Base-by-base conservation (phyloP, 2,113 vertebrate genomes). In the Melanostigma gelatinosum region DNA sequence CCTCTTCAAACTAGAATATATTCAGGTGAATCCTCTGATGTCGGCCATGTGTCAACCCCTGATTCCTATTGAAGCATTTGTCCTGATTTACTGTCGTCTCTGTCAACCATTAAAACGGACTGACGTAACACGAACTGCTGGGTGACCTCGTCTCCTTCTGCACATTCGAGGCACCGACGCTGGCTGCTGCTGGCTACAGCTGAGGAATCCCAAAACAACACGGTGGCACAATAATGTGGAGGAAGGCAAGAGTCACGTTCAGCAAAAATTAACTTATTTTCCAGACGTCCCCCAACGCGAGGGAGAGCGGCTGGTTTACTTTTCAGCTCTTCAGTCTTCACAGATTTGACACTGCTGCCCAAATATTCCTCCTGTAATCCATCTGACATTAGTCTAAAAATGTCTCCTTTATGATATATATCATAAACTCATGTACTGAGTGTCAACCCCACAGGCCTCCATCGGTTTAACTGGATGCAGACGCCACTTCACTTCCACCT, bases 141-240 rank as follows among this genome's bases (percentile, higher is more conserved):
- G 76, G 76, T 83, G 87, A 87, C 73, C 71, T 77, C 55, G 22
- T 80, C 79, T 69, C 38, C 38, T 36, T 79, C 61, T 75, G 68
- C 83, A 80, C 75, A 67, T 24, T 74, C 2, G 18, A 50, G 65
- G 44, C 36, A 62, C 20, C 22, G 18, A 10, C 36, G 20, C 46
- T 83, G 15, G 40, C 42, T n/a, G 34, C 3, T 11, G 52, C 74
- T 81, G 79, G 70, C 85, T 64, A 2, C 70, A 71, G 77, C 67
- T 32, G 68, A 78, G 78, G 72, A 84, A 85, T 79, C 82, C 79
- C 83, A 74, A 80, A 85, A 82, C 86, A 84, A 85, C 72, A 70
- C 68, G n/a, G 42, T 58, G 54, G 40, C 69, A 87, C 79, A 73
- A 40, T 55, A 22, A 32, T 0, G 64, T 76, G 60, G 74, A 81